phyloP scores from a whole-genome alignment of 1,140 invertebrate species.

The Schlechtendalia chinensis region DNA sequence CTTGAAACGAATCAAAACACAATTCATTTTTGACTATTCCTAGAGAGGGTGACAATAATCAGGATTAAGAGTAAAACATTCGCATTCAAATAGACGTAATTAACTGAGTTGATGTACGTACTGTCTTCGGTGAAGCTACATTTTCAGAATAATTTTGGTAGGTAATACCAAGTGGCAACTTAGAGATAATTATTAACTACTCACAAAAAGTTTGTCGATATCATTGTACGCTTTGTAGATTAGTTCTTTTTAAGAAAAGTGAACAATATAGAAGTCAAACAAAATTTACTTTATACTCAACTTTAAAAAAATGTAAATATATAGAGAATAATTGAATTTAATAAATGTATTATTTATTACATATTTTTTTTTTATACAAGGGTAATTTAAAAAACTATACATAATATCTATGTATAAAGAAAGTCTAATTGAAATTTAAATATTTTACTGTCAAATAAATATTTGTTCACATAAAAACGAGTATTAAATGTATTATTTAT shows the following conservation, averaged over 20 bases:
- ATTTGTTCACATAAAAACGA: not conserved
- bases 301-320: not conserved
- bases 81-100: conserved; percentile 50
- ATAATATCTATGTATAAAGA: not conserved
- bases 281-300: not conserved
- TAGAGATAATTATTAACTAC: conserved; percentile 28
- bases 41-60: conserved; percentile 50
- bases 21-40: conserved; percentile 49
- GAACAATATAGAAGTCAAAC: conserved; percentile 25
- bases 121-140: conserved; percentile 40
- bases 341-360: not conserved
- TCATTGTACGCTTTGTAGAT: conserved; percentile 33
- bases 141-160: conserved; percentile 39
- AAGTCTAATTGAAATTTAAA: conserved; percentile 26
- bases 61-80: conserved; percentile 50
- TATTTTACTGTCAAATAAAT: conserved; percentile 11
- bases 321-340: not conserved
- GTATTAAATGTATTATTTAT: not conserved
- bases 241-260: conserved; percentile 20
- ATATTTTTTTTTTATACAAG: not conserved
- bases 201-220: conserved; percentile 39
- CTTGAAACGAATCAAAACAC: conserved; percentile 49
- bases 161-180: conserved; percentile 9
- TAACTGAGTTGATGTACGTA: conserved; percentile 48
- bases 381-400: not conserved